Evolutionary conservation across 2,113 vertebrate genomes (phyloP).

Genomic region (Suricata suricatta): DNA sequence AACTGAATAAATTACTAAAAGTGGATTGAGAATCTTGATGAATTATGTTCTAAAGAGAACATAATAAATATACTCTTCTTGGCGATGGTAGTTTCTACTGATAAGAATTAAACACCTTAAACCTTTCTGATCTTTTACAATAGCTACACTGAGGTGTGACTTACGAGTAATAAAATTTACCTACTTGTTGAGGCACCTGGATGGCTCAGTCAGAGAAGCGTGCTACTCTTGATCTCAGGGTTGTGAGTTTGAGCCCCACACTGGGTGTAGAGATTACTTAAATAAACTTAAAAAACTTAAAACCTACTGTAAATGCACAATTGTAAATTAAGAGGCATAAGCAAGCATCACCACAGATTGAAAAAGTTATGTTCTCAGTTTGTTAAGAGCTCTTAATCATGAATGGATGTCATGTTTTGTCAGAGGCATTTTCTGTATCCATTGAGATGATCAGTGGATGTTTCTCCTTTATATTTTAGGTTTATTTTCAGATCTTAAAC

Average conservation of each 20-base stretch:
- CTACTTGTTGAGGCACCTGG: neutral
- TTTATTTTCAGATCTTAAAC: neutral
- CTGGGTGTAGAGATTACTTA: neutral
- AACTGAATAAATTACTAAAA: constrained; percentile 1
- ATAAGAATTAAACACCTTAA: neutral
- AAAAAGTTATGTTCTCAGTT: neutral
- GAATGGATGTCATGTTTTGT: neutral
- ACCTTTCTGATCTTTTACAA: neutral
- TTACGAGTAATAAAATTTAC: neutral
- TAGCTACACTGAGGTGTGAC: neutral
- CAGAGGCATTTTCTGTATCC: neutral
- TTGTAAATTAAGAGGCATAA: neutral
- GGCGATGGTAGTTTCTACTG: neutral
- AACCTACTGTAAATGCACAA: neutral
- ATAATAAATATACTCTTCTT: neutral
- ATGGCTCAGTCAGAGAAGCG: neutral
- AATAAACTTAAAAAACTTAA: neutral
- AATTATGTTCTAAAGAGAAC: neutral
- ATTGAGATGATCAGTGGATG: neutral
- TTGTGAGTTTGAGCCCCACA: neutral
- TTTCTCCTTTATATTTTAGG: neutral
- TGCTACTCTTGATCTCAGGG: neutral
- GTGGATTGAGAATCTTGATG: neutral
- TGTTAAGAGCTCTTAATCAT: neutral
- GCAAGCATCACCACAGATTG: neutral